Conservation (phyloP, 2,888 invertebrate genomes). For the Synanthedon formicaeformis region DNA sequence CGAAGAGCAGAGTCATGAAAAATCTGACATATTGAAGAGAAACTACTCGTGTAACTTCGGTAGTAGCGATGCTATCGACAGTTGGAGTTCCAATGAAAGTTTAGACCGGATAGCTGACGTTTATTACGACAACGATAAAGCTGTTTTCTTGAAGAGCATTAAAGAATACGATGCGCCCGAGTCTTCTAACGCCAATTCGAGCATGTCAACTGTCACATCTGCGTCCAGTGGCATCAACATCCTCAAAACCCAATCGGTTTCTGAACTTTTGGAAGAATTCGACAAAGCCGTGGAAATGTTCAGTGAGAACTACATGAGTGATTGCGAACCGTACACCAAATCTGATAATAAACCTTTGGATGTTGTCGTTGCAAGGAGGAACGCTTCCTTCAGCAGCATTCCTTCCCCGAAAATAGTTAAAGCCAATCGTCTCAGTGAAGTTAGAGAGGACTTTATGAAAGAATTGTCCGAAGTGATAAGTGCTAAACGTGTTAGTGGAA, state of each 20-base stretch:
- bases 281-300: constrained; percentile 56
- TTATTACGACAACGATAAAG: constrained; percentile 44
- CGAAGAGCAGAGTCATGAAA: constrained; percentile 10
- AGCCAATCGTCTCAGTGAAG: constrained; percentile 40
- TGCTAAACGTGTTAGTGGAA: constrained; percentile 24
- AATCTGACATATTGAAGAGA: constrained; percentile 18
- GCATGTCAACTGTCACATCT: constrained; percentile 42
- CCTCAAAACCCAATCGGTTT: constrained; percentile 44
- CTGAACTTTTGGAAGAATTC: constrained; percentile 49
- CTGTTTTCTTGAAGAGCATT: constrained; percentile 46
- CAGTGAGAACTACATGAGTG: constrained; percentile 55
- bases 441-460: constrained; percentile 51
- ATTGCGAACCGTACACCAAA: constrained; percentile 56
- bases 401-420: constrained; percentile 54
- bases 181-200: constrained; percentile 39
- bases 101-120: constrained; percentile 49
- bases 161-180: constrained; percentile 36
- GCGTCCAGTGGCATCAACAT: constrained; percentile 46
- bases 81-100: constrained; percentile 49
- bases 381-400: constrained; percentile 44
- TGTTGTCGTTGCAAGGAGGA: constrained; percentile 40
- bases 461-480: constrained; percentile 40
- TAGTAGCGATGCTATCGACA: constrained; percentile 43
- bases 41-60: constrained; percentile 41
- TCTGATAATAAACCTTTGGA: constrained; percentile 19